These are phyloP conservation scores for Rallus limicola DNA, from an alignment of 2,113 vertebrate species.

Conservation along the genomic window DNA sequence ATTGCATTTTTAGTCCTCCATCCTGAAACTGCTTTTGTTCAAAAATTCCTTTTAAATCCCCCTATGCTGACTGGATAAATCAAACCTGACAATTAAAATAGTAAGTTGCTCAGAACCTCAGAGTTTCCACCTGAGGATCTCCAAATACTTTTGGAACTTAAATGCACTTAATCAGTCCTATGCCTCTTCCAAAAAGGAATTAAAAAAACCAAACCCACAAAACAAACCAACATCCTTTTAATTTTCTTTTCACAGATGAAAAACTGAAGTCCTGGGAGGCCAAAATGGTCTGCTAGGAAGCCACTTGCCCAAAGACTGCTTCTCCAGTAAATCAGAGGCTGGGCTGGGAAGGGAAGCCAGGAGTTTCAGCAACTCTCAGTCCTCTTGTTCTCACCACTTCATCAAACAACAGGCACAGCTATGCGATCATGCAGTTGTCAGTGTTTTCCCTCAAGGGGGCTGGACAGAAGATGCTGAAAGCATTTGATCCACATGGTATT, in stretches of 20 bases:
- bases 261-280: not conserved
- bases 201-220: not conserved
- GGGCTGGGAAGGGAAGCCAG: not conserved
- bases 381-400: slow-evolving; percentile 48
- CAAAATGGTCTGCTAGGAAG: not conserved
- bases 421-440: slow-evolving; percentile 48
- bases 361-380: slow-evolving; percentile 47
- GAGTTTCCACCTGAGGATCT: slow-evolving; percentile 38
- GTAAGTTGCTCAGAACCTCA: slow-evolving; percentile 24
- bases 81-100: slow-evolving; percentile 47
- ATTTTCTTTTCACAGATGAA: not conserved
- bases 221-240: not conserved
- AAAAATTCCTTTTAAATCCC: slow-evolving; percentile 52
- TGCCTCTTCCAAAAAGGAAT: not conserved
- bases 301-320: not conserved
- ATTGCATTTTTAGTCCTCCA: slow-evolving; percentile 33
- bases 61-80: slow-evolving; percentile 30
- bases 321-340: slow-evolving; percentile 26
- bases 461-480: slow-evolving; percentile 61
- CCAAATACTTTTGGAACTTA: slow-evolving; percentile 3
- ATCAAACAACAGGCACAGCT: slow-evolving; percentile 24
- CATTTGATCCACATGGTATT: slow-evolving; percentile 45
- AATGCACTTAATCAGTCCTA: not conserved
- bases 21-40: slow-evolving; percentile 27
- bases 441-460: slow-evolving; percentile 39